Conservation (phyloP, 2,113 vertebrate genomes). For the Nesoenas mayeri region DNA sequence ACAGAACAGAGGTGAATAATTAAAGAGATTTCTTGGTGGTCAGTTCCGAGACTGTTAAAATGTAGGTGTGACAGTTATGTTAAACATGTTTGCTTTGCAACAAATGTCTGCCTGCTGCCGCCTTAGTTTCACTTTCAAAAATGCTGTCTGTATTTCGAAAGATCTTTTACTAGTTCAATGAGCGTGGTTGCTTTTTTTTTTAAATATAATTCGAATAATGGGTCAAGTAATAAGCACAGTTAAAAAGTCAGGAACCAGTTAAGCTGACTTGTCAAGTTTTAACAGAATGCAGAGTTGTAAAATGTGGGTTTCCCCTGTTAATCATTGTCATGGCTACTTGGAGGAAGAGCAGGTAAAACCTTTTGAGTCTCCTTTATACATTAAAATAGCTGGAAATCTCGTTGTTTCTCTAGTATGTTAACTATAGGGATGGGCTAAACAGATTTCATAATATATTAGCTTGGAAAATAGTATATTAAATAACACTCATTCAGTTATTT, state of each 20-base stretch:
- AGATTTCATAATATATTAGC: not conserved
- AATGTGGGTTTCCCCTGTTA: not conserved
- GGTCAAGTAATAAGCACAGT: not conserved
- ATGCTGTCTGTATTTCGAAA: accelerated
- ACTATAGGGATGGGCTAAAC: not conserved
- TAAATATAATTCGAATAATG: not conserved
- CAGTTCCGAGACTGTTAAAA: not conserved
- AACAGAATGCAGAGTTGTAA: not conserved
- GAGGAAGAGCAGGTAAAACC: not conserved
- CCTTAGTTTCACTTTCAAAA: conserved; percentile 49
- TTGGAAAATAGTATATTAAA: not conserved
- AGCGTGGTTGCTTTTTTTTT: accelerated
- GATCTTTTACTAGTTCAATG: not conserved
- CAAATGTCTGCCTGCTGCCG: not conserved
- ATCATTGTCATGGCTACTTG: not conserved
- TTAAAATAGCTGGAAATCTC: not conserved
- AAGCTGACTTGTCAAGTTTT: not conserved
- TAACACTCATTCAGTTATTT: not conserved
- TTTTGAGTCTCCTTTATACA: not conserved
- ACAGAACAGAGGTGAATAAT: not conserved
- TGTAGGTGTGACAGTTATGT: not conserved
- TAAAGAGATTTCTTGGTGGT: not conserved
- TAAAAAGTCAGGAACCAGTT: not conserved
- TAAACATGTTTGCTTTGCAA: not conserved
- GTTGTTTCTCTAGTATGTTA: not conserved